Evolutionary conservation across 2,113 vertebrate species (phyloP), one percentile per base, ranked within the genome.

Genomic region (Tragelaphus buxtoni): DNA sequence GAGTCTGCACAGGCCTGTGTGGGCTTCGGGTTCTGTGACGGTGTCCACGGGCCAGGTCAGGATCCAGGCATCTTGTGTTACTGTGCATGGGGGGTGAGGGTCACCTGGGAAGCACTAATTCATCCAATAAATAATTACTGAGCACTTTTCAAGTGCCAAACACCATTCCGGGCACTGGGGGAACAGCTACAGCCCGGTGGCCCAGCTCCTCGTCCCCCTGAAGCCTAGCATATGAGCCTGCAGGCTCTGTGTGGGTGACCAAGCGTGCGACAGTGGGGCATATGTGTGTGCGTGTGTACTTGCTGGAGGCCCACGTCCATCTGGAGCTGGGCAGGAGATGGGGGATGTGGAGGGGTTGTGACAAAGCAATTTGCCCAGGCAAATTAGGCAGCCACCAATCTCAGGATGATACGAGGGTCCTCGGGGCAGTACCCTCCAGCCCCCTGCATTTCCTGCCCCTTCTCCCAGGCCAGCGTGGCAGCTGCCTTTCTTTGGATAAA

Each of bases 21-120:
- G 3, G 24, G 11, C 49, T 35, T 26, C 0, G 0, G 8, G 32
- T 17, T 30, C 58, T 2, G 13, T 47, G 81, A 76, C 4, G 1
- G 18, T 32, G 45, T 32, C 60, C 30, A 17, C 0, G 4, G 84
- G 35, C 82, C 60, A 28, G 74, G n/a, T 76, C 28, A 30, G 76
- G 74, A 53, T 35, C 83, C 12, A 0, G 26, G 7, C 14, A 7
- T 0, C 11, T 7, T 11, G 5, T 51, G 14, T 74, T 26, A 20
- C 63, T 42, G 16, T 11, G 65, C n/a, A 1, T 4, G 35, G 30
- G 28, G 28, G 26, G 9, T 56, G 16, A 24, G 13, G 74, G 12
- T 51, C 42, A 24, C 82, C 39, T 42, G 79, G 9, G 35, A 53
- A n/a, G 5, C n/a, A 28, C 61, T 35, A 22, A 35, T 17, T 56